Conservation (phyloP, 2,113 vertebrate species). For the Psephotus haematonotus region DNA sequence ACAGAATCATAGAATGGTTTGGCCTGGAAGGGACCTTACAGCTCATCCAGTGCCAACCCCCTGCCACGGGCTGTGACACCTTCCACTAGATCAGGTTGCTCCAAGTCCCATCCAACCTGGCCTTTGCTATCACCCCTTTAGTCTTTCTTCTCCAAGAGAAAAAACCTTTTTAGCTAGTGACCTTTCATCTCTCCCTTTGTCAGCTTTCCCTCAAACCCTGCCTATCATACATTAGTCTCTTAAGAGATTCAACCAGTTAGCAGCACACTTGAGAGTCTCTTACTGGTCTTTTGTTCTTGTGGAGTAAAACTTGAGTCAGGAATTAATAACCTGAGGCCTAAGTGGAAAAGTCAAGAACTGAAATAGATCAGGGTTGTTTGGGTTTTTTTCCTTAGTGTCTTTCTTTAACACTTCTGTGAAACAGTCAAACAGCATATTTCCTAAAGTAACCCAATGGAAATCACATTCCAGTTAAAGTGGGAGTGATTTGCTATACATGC, state of each 20-base stretch:
- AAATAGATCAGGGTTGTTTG: neutral
- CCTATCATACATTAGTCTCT: neutral
- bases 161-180: neutral
- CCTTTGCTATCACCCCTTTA: neutral
- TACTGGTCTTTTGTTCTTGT: neutral
- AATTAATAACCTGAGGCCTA: neutral
- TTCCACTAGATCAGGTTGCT: neutral
- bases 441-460: neutral
- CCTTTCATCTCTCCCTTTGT: neutral
- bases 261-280: neutral
- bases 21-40: neutral
- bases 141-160: neutral
- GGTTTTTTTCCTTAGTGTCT: accelerated
- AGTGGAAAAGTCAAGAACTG: neutral
- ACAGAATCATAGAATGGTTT: neutral
- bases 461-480: neutral
- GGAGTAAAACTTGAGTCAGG: neutral
- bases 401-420: neutral
- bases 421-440: neutral
- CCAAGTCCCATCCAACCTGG: neutral
- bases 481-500: neutral
- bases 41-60: too few species aligned
- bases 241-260: neutral
- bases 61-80: neutral
- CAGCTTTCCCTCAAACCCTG: neutral